phyloP scores from a whole-genome alignment of 1,140 invertebrate species.

The Microplitis demolitor region DNA sequence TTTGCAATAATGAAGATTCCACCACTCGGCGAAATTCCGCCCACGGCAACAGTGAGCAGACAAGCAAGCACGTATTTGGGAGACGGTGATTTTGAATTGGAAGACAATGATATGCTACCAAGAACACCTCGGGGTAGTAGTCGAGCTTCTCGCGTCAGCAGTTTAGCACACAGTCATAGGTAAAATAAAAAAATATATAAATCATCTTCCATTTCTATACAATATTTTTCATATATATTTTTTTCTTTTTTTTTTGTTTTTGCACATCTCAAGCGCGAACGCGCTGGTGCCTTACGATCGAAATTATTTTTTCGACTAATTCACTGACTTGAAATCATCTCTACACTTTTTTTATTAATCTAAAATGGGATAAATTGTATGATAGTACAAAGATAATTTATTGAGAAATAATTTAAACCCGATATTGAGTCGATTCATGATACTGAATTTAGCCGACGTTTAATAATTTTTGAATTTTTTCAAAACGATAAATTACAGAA shows the following conservation, averaged over 20 bases:
- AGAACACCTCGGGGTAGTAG: conserved; percentile 56
- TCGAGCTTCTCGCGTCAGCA: conserved; percentile 65
- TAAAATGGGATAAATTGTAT: too few species aligned
- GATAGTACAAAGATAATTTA: too few species aligned
- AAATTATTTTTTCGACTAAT: too few species aligned
- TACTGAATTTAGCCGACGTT: too few species aligned
- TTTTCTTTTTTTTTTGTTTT: neutral
- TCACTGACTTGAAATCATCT: too few species aligned
- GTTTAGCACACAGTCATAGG: conserved; percentile 70
- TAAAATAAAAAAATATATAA: conserved; percentile 9
- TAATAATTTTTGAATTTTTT: too few species aligned
- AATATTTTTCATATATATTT: neutral
- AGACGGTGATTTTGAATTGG: conserved; percentile 53
- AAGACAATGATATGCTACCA: conserved; percentile 50
- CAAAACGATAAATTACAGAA: too few species aligned
- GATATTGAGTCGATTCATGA: too few species aligned
- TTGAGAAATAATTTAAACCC: too few species aligned
- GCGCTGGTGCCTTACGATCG: too few species aligned
- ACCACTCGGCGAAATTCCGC: conserved; percentile 39
- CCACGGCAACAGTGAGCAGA: conserved; percentile 42
- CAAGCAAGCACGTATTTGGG: conserved; percentile 53
- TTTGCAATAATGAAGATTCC: conserved; percentile 51
- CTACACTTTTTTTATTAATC: too few species aligned
- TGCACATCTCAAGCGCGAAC: too few species aligned
- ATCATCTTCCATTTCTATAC: neutral